phyloP scores from a whole-genome alignment of 2,888 invertebrate genomes.

The Diplolepis rosae region DNA sequence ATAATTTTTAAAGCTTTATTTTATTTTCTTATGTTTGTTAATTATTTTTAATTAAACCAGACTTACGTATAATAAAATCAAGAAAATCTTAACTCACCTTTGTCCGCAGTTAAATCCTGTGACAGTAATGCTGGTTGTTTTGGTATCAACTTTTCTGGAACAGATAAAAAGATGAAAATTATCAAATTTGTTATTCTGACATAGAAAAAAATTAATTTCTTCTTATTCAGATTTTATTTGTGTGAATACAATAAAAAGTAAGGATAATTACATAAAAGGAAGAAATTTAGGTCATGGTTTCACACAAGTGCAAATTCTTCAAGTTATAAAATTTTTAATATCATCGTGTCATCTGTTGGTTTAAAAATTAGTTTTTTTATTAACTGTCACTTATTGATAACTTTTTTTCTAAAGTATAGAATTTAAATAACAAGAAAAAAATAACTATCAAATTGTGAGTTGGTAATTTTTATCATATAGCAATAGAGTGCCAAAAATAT shows the following conservation, averaged over 20 bases:
- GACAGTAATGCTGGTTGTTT: constrained; percentile 37
- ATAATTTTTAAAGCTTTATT: no score
- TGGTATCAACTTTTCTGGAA: constrained; percentile 40
- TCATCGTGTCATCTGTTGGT: not conserved
- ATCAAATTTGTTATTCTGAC: not conserved
- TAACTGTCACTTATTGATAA: not conserved
- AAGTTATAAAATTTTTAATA: not conserved
- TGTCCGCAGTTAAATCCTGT: constrained; percentile 41
- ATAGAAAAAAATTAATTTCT: not conserved
- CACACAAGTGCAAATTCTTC: not conserved
- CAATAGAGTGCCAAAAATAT: no score
- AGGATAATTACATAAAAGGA: not conserved
- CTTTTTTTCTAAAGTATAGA: not conserved
- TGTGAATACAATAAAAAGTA: not conserved
- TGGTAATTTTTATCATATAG: no score
- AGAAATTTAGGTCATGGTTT: not conserved
- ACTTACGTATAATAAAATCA: no score
- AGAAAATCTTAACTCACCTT: constrained; percentile 31
- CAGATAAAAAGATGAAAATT: constrained; percentile 7
- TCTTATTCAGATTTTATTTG: not conserved
- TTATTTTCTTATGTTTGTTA: no score
- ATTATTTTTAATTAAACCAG: no score
- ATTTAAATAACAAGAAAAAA: no score
- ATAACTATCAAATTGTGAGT: no score
- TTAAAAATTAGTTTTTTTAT: not conserved